Evolutionary conservation across 1,140 invertebrate species (phyloP), one percentile per base, ranked within the genome.

Genomic region (Lepidurus apus): DNA sequence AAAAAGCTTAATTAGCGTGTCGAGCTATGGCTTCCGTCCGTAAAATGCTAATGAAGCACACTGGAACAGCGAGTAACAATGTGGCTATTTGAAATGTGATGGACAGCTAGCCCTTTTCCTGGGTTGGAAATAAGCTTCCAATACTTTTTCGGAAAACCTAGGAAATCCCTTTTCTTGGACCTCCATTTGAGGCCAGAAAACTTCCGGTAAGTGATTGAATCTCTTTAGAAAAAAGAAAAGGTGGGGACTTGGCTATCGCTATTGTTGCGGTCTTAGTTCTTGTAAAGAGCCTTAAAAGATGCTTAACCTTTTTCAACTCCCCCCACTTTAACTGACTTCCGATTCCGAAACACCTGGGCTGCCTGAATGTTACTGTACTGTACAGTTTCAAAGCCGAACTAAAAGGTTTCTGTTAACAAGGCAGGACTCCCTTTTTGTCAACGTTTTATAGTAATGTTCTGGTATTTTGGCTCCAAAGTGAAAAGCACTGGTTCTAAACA

Each of bases 21-120:
- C 53, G 53, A 65, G 53, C 53, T 65, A 65, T 65, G 53, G 53
- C 53, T 65, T 65, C 53, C 53, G 53, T 65, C 53, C 53, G 53
- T 65, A 21, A 65, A 34, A 65, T 21, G 53, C 53, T 65, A 65
- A 65, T 21, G 53, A 65, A 65, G 17, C 21, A 13, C 10, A 17
- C 21, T 7, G 7, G 45, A 47, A 65, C 21, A 21, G 17, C 53
- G 17, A 65, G 21, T 7, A 65, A 65, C 53, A 65, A 65, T 34
- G 34, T 34, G 34, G 2, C 34, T 34, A 65, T 47, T 10, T 47
- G 17, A 21, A 7, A 65, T 17, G 6, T 47, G 45, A 47, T 47
- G 45, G 45, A 17, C 53, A 34, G 53, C 17, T 8, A 65, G 4
- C 17, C 53, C 8, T 7, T 65, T 13, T 17, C 53, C 53, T 5